These are phyloP conservation scores for Rotaria macrura DNA, from an alignment of 2,888 invertebrate genomes.

Conservation along the genomic window DNA sequence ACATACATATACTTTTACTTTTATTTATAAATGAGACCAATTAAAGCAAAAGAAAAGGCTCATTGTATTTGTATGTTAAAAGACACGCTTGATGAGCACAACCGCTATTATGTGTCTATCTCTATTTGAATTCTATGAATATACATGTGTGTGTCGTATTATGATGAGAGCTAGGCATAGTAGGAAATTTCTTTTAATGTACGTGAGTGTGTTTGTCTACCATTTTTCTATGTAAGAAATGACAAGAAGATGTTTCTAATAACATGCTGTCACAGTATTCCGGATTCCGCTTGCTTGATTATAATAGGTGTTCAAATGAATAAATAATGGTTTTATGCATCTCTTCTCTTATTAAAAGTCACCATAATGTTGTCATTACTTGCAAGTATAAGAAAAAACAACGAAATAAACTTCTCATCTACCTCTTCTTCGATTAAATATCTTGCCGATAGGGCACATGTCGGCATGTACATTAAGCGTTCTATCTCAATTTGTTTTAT, in stretches of 20 bases:
- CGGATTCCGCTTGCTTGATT: neutral
- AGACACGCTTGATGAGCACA: conserved; percentile 5
- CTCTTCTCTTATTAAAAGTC: neutral
- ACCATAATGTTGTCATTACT: neutral
- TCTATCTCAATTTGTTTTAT: conserved; percentile 4
- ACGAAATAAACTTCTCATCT: neutral
- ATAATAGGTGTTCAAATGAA: conserved; percentile 7
- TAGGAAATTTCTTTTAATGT: neutral
- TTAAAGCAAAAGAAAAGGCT: neutral
- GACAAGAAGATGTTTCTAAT: neutral
- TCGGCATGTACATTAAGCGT: neutral
- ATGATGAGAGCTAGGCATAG: neutral
- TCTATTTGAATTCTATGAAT: too few relatives aligned
- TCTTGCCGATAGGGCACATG: neutral
- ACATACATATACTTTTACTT: conserved; percentile 2
- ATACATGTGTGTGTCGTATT: neutral
- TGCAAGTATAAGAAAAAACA: neutral
- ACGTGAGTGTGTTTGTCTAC: conserved; percentile 6
- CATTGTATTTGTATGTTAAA: neutral
- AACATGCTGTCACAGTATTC: neutral
- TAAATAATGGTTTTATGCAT: neutral
- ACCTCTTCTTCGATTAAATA: neutral
- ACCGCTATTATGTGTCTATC: neutral
- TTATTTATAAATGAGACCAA: neutral
- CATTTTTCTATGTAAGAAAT: neutral